Conservation (phyloP, 2,113 vertebrate species). For the Clinocottus analis region DNA sequence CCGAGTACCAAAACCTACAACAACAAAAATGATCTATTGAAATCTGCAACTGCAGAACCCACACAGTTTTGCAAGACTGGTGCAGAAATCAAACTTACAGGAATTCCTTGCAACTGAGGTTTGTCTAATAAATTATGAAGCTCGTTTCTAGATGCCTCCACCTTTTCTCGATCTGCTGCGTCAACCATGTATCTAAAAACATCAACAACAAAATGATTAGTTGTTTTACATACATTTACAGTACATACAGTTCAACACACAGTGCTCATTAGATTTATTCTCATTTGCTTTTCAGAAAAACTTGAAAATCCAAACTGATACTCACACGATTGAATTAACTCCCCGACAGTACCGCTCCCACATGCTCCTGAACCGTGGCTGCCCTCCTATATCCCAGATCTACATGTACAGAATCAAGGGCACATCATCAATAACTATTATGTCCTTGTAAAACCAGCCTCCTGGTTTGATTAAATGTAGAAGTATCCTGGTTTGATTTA, state of each 20-base stretch:
- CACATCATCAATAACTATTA: neutral
- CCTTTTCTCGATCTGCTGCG: conserved; percentile 97
- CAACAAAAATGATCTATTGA: neutral
- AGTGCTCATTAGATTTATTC: neutral
- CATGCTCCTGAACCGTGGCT: conserved; percentile 99
- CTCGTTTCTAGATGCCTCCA: conserved; percentile 97
- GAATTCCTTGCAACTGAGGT: conserved; percentile 98
- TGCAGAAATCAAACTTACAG: conserved; percentile 85
- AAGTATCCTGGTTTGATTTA: neutral
- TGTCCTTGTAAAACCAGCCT: neutral
- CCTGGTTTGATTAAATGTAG: neutral
- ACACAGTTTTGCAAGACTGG: conserved; percentile 6
- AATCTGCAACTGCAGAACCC: conserved; percentile 20
- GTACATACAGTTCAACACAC: neutral
- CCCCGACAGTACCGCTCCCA: conserved; percentile 99
- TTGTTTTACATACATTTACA: neutral
- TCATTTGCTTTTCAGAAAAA: neutral
- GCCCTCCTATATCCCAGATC: conserved; percentile 99
- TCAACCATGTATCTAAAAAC: conserved; percentile 98
- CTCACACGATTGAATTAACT: conserved; percentile 99
- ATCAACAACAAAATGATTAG: neutral
- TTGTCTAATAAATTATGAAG: conserved; percentile 99
- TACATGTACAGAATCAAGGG: conserved; percentile 76
- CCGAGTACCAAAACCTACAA: conserved; percentile 90
- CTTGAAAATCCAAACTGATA: conserved; percentile 21